A percentile compares a stretch with the other conserved stretches of the same genome.
phyloP scores from a whole-genome alignment of 2,113 vertebrate genomes.

The Carollia perspicillata region DNA sequence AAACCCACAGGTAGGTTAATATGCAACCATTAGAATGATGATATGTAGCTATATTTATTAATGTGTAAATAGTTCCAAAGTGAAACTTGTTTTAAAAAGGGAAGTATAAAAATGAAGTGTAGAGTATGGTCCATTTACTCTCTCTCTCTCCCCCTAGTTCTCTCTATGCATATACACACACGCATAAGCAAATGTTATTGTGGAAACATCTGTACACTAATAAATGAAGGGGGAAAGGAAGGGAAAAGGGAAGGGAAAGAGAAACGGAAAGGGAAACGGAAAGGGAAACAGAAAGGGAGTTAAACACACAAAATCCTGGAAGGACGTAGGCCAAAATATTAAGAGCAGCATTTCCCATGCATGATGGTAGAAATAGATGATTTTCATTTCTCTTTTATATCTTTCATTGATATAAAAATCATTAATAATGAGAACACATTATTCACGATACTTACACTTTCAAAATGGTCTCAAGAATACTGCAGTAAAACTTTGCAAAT shows the following conservation, averaged over 20 bases:
- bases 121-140: background rate
- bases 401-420: background rate
- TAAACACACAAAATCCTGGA: background rate
- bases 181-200: background rate
- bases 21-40: background rate
- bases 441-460: background rate
- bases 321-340: background rate
- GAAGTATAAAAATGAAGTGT: background rate
- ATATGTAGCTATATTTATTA: background rate
- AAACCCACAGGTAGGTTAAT: background rate
- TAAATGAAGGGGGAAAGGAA: background rate
- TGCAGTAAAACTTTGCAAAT: background rate
- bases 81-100: background rate
- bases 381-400: background rate
- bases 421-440: background rate
- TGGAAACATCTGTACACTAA: background rate
- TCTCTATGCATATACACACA: background rate
- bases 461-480: background rate
- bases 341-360: background rate
- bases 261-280: too few species aligned
- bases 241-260: background rate
- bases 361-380: background rate
- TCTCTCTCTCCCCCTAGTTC: background rate
- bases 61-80: background rate
- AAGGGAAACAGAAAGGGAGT: background rate